phyloP scores from a whole-genome alignment of 2,113 vertebrate species.

The Jacana jacana region DNA sequence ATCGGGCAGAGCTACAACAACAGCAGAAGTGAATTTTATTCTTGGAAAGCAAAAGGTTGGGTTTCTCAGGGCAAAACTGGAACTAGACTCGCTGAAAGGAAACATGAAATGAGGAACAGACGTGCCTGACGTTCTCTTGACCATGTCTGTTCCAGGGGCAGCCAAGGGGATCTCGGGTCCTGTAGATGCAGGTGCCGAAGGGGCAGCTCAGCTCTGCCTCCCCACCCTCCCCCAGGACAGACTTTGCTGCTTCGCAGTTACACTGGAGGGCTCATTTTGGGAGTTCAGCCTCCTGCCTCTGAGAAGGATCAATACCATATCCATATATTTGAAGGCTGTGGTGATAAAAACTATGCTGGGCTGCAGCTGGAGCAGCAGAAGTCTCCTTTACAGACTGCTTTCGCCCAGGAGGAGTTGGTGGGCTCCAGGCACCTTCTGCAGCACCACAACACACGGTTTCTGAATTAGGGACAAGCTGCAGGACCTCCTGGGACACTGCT shows the following conservation, averaged over 20 bases:
- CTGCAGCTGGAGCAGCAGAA: background rate
- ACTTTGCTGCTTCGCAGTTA: background rate
- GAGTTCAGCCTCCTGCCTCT: background rate
- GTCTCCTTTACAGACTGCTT: background rate
- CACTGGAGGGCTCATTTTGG: background rate
- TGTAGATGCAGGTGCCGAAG: background rate
- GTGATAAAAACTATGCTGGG: background rate
- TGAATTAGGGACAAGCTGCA: background rate
- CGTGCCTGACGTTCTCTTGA: background rate
- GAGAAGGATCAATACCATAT: background rate
- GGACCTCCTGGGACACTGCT: background rate
- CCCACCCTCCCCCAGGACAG: background rate
- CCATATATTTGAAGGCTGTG: background rate
- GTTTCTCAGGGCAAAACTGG: background rate
- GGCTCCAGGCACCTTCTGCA: background rate
- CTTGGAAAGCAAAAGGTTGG: background rate
- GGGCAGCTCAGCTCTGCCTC: background rate
- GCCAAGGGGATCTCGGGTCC: background rate
- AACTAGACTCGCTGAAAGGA: background rate
- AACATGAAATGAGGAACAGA: background rate
- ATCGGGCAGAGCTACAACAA: background rate
- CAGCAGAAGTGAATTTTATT: background rate
- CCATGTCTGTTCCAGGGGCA: background rate
- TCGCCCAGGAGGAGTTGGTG: background rate
- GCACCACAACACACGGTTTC: background rate